Evolutionary conservation across 2,113 vertebrate species (phyloP).

Genomic region (Etheostoma cragini): DNA sequence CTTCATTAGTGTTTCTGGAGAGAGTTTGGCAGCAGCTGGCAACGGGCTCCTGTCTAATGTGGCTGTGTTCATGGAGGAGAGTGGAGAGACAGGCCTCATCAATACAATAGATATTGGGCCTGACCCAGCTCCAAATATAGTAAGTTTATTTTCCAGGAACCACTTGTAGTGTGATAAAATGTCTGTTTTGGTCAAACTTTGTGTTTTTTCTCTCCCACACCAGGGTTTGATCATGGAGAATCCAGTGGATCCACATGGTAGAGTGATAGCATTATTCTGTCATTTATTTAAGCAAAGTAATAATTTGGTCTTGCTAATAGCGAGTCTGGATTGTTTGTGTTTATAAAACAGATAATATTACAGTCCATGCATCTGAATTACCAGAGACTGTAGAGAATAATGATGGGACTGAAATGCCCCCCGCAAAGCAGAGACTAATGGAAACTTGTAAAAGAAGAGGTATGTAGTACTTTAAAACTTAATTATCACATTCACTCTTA

Average conservation of each 20-base stretch:
- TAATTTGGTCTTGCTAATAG: not conserved
- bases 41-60: not conserved
- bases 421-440: conserved; percentile 41
- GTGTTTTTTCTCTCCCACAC: not conserved
- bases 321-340: conserved; percentile 12
- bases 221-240: conserved; percentile 25
- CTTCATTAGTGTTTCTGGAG: conserved; percentile 77
- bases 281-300: not conserved
- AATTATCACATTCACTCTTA: not conserved
- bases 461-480: conserved; percentile 29
- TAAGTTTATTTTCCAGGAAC: conserved; percentile 20
- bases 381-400: conserved; percentile 3
- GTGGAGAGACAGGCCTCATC: not conserved
- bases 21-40: not conserved
- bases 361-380: conserved; percentile 13
- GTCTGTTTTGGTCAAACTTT: not conserved
- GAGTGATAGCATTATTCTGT: not conserved
- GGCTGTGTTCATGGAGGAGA: not conserved
- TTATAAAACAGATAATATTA: conserved; percentile 26
- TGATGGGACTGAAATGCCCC: not conserved
- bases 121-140: not conserved
- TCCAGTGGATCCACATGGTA: conserved; percentile 58
- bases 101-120: not conserved
- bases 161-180: not conserved
- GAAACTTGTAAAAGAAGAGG: conserved; percentile 54